A percentile compares a stretch with the other conserved stretches of the same genome.
phyloP scores from a whole-genome alignment of 1,140 invertebrate species.

The Hesperophylax magnus region DNA sequence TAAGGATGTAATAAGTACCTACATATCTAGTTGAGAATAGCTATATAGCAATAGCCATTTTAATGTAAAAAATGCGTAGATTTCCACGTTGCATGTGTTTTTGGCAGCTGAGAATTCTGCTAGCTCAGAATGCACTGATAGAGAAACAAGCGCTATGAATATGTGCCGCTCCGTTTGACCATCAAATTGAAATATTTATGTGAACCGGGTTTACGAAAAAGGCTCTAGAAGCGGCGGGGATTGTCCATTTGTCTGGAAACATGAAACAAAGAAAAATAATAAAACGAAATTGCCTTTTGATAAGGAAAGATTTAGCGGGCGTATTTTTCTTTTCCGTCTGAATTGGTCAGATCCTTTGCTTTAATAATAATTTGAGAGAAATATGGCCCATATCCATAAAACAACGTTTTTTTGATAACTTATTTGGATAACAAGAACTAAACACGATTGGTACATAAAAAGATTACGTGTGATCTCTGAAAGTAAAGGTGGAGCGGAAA shows the following conservation, averaged over 20 bases:
- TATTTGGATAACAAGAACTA: too few species aligned
- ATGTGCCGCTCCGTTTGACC: constrained; percentile 13
- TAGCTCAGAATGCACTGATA: background rate
- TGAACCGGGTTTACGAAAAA: background rate
- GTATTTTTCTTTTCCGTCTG: background rate
- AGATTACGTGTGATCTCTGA: too few species aligned
- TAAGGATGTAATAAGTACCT: too few species aligned
- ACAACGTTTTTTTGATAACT: background rate
- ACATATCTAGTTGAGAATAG: too few species aligned
- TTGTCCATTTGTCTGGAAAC: constrained; percentile 37
- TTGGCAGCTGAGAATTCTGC: too few species aligned
- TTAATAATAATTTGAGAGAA: constrained; percentile 8
- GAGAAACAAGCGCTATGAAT: background rate
- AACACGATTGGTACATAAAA: too few species aligned
- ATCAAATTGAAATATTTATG: constrained; percentile 15
- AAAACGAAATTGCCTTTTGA: constrained; percentile 31
- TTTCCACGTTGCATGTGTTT: too few species aligned
- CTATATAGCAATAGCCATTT: too few species aligned
- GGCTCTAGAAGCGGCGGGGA: background rate
- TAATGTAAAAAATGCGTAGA: too few species aligned
- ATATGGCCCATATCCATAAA: background rate
- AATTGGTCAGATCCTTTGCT: constrained; percentile 7
- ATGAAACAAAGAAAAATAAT: constrained; percentile 40
- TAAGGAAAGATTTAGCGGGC: constrained; percentile 17
- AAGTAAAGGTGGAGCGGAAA: too few species aligned